phyloP scores from a whole-genome alignment of 2,113 vertebrate genomes.

The Macquaria australasica region DNA sequence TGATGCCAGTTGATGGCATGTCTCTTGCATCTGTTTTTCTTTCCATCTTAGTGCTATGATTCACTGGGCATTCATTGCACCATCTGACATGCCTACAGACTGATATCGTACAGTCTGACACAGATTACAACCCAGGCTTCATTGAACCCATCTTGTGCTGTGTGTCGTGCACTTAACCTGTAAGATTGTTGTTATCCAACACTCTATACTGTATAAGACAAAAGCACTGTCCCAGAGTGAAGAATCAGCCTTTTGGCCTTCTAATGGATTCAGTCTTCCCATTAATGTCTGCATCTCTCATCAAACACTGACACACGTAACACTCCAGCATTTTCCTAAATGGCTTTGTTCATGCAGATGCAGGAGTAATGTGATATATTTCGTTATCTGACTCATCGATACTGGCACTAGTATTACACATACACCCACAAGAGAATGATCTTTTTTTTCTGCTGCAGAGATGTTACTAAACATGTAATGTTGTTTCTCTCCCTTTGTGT shows the following conservation, averaged over 20 bases:
- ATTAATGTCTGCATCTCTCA: constrained; percentile 14
- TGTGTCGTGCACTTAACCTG: background rate
- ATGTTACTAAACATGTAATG: constrained; percentile 58
- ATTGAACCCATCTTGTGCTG: background rate
- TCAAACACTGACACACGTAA: constrained; percentile 22
- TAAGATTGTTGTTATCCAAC: background rate
- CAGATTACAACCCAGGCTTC: background rate
- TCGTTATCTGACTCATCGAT: constrained; percentile 53
- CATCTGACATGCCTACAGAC: background rate
- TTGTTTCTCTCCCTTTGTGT: constrained; percentile 59
- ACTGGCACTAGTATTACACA: constrained; percentile 37
- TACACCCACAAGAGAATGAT: constrained; percentile 43
- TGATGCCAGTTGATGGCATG: background rate
- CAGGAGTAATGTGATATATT: constrained; percentile 53
- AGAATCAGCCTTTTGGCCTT: constrained; percentile 35
- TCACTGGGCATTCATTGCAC: background rate
- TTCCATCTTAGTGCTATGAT: background rate
- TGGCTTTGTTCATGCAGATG: constrained; percentile 44
- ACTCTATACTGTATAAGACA: background rate
- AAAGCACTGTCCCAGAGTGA: background rate
- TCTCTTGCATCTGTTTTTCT: background rate
- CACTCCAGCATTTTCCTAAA: constrained; percentile 33
- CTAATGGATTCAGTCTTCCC: constrained; percentile 27
- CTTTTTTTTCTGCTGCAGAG: constrained; percentile 49
- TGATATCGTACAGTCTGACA: background rate